A percentile compares a stretch with the other conserved stretches of the same genome.
Evolutionary conservation across 2,797 vertebrate genomes (phyloP).

Genomic region (Tarsius wallacei): DNA sequence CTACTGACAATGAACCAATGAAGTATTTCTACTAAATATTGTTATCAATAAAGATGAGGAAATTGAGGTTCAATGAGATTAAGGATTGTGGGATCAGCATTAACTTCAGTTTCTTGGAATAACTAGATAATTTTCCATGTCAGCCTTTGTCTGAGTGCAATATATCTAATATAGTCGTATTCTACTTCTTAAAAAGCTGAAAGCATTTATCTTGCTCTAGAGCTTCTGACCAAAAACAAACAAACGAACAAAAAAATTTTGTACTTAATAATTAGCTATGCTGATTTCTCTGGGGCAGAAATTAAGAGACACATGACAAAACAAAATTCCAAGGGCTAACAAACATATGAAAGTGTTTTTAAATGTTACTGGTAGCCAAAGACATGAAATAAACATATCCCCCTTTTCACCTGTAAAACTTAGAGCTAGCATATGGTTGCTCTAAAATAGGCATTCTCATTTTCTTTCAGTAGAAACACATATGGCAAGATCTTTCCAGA

Average conservation of each 20-base stretch:
- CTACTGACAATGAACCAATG: neutral
- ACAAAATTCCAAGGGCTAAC: neutral
- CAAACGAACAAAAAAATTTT: neutral
- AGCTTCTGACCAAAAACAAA: neutral
- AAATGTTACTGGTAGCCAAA: neutral
- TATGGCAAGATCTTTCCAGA: constrained; percentile 26
- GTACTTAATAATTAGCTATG: neutral
- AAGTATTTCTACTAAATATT: neutral
- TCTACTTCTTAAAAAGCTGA: neutral
- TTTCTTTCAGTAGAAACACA: neutral
- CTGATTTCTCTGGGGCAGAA: neutral
- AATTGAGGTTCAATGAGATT: neutral
- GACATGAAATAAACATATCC: neutral
- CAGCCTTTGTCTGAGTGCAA: neutral
- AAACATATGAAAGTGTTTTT: neutral
- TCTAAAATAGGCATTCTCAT: neutral
- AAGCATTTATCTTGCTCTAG: neutral
- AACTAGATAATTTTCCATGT: neutral
- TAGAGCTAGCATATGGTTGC: neutral
- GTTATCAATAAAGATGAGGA: neutral
- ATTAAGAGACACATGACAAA: neutral
- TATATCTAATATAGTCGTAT: neutral
- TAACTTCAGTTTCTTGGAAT: neutral
- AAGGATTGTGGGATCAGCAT: neutral
- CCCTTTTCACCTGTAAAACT: neutral